Evolutionary conservation across 2,113 vertebrate species (phyloP).

Genomic region (Coryphaenoides rupestris): DNA sequence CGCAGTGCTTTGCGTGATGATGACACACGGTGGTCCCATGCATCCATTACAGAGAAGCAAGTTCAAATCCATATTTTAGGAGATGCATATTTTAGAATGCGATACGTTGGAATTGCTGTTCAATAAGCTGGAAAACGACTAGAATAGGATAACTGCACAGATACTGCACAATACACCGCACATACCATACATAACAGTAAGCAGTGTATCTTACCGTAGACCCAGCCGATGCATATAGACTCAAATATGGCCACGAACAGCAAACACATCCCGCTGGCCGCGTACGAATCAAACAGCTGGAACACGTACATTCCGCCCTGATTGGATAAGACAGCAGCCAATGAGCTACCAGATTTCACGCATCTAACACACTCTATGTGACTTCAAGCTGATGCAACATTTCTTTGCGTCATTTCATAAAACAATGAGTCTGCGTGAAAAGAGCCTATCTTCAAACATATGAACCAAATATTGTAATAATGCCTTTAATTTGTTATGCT

Average conservation of each 20-base stretch:
- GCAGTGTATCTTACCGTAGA: conserved; percentile 83
- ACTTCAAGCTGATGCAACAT: no score
- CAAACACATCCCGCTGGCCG: conserved; percentile 96
- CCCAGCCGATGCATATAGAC: conserved; percentile 95
- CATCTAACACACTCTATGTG: conserved; percentile 1
- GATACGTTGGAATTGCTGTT: no score
- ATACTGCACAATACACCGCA: background rate
- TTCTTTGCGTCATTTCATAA: no score
- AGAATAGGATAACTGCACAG: background rate
- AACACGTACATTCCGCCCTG: conserved; percentile 99
- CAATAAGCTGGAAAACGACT: background rate
- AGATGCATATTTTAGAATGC: no score
- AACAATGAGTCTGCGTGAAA: no score
- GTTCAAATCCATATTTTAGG: no score
- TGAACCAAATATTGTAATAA: background rate
- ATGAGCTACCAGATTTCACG: conserved; percentile 13
- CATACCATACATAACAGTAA: background rate
- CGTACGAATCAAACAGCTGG: conserved; percentile 95
- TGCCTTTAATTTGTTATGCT: background rate
- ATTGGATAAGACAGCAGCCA: conserved; percentile 33
- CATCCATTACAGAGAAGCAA: no score
- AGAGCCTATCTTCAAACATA: background rate
- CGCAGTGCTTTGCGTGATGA: no score
- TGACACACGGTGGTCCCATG: no score
- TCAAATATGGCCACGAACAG: conserved; percentile 98